Conservation (phyloP, 2,888 invertebrate species). For the Spodoptera picta region DNA sequence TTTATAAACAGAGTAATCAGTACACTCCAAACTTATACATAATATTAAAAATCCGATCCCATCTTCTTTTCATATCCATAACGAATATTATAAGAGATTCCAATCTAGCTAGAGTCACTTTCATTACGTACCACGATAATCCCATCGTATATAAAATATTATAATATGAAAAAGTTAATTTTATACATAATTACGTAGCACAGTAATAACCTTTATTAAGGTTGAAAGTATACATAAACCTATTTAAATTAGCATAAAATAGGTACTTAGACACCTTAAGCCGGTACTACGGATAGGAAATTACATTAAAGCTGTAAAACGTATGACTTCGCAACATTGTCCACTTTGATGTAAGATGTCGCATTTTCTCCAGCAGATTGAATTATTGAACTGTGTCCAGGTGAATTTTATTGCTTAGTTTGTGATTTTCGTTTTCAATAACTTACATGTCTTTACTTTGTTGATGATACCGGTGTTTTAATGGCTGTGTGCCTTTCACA, state of each 20-base stretch:
- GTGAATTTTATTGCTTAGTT: too few relatives aligned
- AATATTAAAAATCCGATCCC: slow-evolving; percentile 3
- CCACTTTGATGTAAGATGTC: background rate
- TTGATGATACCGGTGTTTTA: too few relatives aligned
- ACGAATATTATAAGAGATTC: slow-evolving; percentile 35
- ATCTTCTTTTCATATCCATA: slow-evolving; percentile 24
- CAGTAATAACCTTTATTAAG: slow-evolving; percentile 39
- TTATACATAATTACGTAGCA: slow-evolving; percentile 44
- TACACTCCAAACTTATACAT: slow-evolving; percentile 20
- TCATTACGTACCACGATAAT: slow-evolving; percentile 23
- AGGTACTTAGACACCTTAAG: slow-evolving; percentile 15
- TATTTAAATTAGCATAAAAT: slow-evolving; percentile 49
- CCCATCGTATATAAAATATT: slow-evolving; percentile 13
- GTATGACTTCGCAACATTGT: slow-evolving; percentile 46
- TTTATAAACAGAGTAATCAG: background rate
- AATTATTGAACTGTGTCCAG: too few relatives aligned
- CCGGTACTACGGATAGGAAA: slow-evolving; percentile 16
- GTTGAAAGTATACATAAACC: slow-evolving; percentile 29
- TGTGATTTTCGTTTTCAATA: too few relatives aligned
- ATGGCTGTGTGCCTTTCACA: too few relatives aligned
- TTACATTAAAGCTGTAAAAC: slow-evolving; percentile 40
- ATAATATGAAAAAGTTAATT: slow-evolving; percentile 50
- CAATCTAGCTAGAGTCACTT: slow-evolving; percentile 12
- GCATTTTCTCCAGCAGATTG: too few relatives aligned
- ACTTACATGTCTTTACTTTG: too few relatives aligned